phyloP scores from a whole-genome alignment of 2,888 invertebrate genomes.

The Zootermopsis nevadensis region DNA sequence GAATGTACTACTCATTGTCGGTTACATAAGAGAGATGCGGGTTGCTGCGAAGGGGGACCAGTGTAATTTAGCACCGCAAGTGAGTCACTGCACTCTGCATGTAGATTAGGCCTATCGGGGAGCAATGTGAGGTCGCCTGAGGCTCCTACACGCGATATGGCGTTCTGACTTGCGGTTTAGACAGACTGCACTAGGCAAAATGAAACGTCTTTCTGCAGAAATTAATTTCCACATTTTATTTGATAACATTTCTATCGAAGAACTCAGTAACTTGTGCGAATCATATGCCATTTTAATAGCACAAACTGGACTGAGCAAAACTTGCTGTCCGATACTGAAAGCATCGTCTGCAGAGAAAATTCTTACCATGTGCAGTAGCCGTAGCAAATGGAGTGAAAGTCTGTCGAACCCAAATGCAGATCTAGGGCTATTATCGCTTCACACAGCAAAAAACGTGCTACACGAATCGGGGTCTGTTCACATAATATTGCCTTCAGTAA shows the following conservation, averaged over 20 bases:
- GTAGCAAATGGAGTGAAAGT: background rate
- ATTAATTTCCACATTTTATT: background rate
- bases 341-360: background rate
- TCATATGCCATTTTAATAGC: no score
- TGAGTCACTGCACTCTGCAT: background rate
- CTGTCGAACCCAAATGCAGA: background rate
- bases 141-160: background rate
- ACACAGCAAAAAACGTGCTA: background rate
- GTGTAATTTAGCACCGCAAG: background rate
- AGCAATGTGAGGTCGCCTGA: background rate
- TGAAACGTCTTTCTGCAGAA: background rate
- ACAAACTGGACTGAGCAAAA: no score
- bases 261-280: no score
- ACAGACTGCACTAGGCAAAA: background rate
- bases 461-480: background rate
- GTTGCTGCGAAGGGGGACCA: background rate
- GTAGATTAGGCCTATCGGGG: background rate
- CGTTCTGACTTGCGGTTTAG: background rate
- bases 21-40: background rate
- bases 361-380: slow-evolving; percentile 1
- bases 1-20: no score
- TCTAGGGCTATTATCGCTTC: background rate
- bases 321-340: background rate
- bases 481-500: background rate
- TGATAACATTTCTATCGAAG: background rate